Evolutionary conservation across 1,140 invertebrate species (phyloP), one percentile per base, ranked within the genome.

Genomic region (Drosophila varians): DNA sequence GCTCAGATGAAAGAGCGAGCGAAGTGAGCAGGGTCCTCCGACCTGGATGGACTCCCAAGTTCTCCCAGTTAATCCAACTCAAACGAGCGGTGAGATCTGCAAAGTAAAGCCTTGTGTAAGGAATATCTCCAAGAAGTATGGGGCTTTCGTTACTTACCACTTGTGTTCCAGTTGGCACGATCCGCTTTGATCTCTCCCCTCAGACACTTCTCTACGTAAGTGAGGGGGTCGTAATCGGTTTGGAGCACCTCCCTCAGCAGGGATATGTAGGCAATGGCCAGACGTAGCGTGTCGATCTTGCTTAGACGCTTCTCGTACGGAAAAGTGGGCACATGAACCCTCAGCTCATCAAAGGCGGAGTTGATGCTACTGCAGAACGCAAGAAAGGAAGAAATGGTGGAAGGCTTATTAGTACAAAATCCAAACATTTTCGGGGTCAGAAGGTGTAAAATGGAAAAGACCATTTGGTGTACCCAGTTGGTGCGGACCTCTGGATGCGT

Each of bases 31-130:
- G 94, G 12, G 95, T 96, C 62, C 97, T 92, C 38, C 96, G 92
- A 62, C 96, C 96, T 5, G 97, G 96, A 91, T 96, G 97, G 0
- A 99, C 97, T 0, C 98, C 98, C 0, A 99, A 93, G 90, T 98
- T 99, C 91, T 99, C 97, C 98, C 98, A 99, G 84, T 99, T 99
- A 57, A 99, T 99, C 99, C 99, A 99, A 0, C 97, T 98, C 4
- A 99, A 92, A 52, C 99, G 93, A 0, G 98, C 98, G 6, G 98
- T 99, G 53, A 99, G 92, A 95, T 99, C 98, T 99, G 91, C 12
- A 93, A 93, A 73, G 6, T 1, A 11, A 36, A 56, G 1, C 1
- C n/a, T n/a, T n/a, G n/a, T n/a, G n/a, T n/a, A n/a, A n/a, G n/a
- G n/a, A 21, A 8, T n/a, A 1, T 12, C 0, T 9, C 18, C 8